These are phyloP conservation scores for Cheirogaleus medius DNA, from an alignment of 2,113 vertebrate genomes.

Conservation along the genomic window DNA sequence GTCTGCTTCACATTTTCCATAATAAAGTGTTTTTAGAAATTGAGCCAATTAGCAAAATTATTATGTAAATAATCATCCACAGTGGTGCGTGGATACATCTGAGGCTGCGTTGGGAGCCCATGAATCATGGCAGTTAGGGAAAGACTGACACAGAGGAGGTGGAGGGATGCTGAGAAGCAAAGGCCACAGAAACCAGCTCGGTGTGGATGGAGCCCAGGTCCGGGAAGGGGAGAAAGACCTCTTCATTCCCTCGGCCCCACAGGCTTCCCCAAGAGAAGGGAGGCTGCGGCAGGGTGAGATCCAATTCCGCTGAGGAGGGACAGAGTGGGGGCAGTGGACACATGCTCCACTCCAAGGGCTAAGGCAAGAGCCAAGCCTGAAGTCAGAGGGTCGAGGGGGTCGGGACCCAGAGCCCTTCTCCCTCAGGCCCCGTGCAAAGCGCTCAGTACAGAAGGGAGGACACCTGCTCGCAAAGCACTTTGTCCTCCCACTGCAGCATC, in stretches of 20 bases:
- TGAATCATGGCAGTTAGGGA: not conserved
- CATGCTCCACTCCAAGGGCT: rapidly evolving
- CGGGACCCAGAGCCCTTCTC: not conserved
- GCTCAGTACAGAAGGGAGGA: not conserved
- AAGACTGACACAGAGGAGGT: not conserved
- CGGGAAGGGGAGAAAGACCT: not conserved
- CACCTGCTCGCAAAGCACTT: not conserved
- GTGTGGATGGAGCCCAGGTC: not conserved
- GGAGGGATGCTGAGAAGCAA: no score
- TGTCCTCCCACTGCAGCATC: no score
- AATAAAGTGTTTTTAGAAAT: conserved; percentile 53
- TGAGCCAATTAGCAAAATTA: conserved; percentile 41
- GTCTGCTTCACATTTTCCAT: conserved; percentile 60
- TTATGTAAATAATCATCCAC: not conserved
- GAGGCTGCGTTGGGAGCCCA: not conserved
- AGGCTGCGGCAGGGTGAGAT: not conserved
- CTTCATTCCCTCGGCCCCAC: not conserved
- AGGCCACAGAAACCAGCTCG: not conserved
- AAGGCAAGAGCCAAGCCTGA: not conserved
- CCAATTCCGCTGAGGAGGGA: not conserved
- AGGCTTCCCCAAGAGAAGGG: not conserved
- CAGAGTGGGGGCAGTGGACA: not conserved
- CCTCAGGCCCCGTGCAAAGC: rapidly evolving
- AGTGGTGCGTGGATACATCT: not conserved
- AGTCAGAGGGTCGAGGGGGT: not conserved